Base-by-base conservation (phyloP, 2,888 invertebrate species). In the Pristionchus maxplancki region DNA sequence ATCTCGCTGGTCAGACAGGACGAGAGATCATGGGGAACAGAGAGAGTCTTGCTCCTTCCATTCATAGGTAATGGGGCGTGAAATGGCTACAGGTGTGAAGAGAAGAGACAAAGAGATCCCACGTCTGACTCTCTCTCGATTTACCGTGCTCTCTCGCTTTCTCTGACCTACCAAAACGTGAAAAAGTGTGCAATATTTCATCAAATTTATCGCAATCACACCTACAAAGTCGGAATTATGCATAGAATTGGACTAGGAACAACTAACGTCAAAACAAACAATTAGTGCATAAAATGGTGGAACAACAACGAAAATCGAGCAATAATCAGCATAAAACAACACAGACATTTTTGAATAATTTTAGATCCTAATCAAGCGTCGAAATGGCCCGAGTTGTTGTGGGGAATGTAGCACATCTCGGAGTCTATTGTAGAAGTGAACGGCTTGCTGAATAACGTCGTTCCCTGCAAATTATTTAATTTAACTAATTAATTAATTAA, bases 331-430 rank as follows among this genome's bases (percentile, higher is more conserved):
- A 6, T 58, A 13, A 58, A 64, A 31, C 6, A 11, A 64, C 31
- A 24, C 4, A 28, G 11, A 11, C 11, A 53, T 13, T 53, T n/a
- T n/a, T n/a, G n/a, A n/a, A n/a, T n/a, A n/a, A n/a, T n/a, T n/a
- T n/a, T n/a, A n/a, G n/a, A n/a, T 17, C 53, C 20, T 53, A 9
- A 24, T 44, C 48, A 83, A 20, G 50, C 53, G 53, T 83, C 82
- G 28, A 83, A 83, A 31, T 83, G 82, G n/a, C 82, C 82, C 5
- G 82, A 83, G 34, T 83, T 83, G 34, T 83, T 83, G 24, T 83
- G 82, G 11, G 82, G 82, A 34, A 83, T 83, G 53, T 83, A 83
- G 82, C 82, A 83, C 82, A 83, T 83, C 24, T 17, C 20, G 4
- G 31, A 17, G 44, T 83, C 50, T 17, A 83, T 83, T 34, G 82